These are phyloP conservation scores for Hiodon alosoides DNA, from an alignment of 2,113 vertebrate species.

Conservation along the genomic window DNA sequence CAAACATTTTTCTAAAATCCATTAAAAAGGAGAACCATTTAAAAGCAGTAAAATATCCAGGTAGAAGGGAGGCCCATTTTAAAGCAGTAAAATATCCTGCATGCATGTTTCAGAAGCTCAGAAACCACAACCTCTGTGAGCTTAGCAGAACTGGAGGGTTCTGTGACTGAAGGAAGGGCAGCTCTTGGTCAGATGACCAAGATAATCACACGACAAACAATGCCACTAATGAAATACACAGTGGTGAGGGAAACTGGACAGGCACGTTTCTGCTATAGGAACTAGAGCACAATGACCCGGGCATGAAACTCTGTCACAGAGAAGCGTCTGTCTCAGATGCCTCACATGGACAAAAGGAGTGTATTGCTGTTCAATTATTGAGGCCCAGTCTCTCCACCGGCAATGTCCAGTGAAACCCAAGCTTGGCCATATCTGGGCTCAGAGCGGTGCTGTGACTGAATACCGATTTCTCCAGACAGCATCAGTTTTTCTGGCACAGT, in stretches of 20 bases:
- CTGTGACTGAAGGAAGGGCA: too few relatives aligned
- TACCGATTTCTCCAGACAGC: constrained; percentile 8
- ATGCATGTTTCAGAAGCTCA: too few relatives aligned
- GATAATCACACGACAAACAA: too few relatives aligned
- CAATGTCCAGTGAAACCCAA: constrained; percentile 29
- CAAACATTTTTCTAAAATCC: too few relatives aligned
- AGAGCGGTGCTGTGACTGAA: not conserved
- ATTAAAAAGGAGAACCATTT: too few relatives aligned
- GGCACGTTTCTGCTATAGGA: not conserved
- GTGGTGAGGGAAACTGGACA: too few relatives aligned
- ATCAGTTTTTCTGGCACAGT: not conserved
- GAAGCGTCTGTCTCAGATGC: not conserved
- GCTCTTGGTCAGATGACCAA: too few relatives aligned
- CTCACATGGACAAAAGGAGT: not conserved
- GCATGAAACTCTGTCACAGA: not conserved
- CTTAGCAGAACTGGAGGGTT: too few relatives aligned
- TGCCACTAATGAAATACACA: not conserved
- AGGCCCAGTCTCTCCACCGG: constrained; percentile 6
- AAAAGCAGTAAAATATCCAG: too few relatives aligned
- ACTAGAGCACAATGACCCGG: not conserved
- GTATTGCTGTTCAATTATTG: constrained; percentile 33
- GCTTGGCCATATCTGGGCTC: not conserved
- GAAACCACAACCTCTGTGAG: too few relatives aligned
- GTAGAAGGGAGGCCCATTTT: too few relatives aligned
- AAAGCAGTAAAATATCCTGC: too few relatives aligned